Evolutionary conservation across 2,888 invertebrate genomes (phyloP), one percentile per base, ranked within the genome.

Genomic region (Macrophya annulata): DNA sequence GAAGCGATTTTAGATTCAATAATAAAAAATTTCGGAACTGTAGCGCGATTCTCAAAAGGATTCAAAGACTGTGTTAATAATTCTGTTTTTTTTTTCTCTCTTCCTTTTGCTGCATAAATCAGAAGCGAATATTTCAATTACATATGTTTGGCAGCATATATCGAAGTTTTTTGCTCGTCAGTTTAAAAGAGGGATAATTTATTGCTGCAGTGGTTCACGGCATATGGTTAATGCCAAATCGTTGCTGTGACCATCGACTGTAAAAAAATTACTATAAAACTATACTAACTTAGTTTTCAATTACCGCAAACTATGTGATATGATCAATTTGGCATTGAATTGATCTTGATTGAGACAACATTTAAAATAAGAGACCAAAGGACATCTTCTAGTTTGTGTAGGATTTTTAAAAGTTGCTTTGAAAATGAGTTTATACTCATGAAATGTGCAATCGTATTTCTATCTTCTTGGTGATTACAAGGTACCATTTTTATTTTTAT

Each of bases 161-260:
- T 31, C 17, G 8, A 15, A 77, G 77, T 51, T 77, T 17, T 31
- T 31, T 37, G 17, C 12, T 17, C 8, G 15, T 31, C 55, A 31
- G 51, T 55, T 55, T n/a, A n/a, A 21, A 15, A 77, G 68, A 37
- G 5, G 55, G 77, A 37, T 12, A 37, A 77, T 51, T 77, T 12
- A 77, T 77, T 48, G 31, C 51, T 37, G 77, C 76, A 77, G 76
- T 31, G 77, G 77, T 5, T 77, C 8, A 77, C 3, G 31, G 31
- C 31, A 31, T 1, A 31, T 55, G 77, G 31, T 77, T 31, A 15
- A 51, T 51, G 77, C 77, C 77, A 77, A 77, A 77, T 76, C 25
- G 76, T 51, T 55, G 51, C 76, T 17, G 51, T 76, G 15, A 48
- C 31, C 15, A 76, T 51, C 51, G 21, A 31, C 17, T 15, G 25